A percentile compares a stretch with the other conserved stretches of the same genome.
These are phyloP conservation scores for Corydoras maculifer DNA, from an alignment of 2,113 vertebrate genomes.

Conservation along the genomic window DNA sequence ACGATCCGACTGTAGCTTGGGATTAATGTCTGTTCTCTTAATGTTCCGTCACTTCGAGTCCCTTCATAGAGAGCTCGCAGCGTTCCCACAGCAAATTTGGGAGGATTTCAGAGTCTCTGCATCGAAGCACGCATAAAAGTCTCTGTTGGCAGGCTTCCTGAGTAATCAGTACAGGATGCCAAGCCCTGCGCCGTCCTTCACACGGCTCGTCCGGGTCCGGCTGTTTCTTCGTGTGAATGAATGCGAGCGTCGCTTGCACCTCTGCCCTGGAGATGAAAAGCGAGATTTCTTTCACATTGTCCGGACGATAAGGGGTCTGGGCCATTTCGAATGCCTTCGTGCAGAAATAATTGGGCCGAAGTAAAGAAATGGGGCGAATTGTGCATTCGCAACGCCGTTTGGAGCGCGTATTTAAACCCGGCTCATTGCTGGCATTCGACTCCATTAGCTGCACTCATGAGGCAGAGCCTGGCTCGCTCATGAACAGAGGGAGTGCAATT, in stretches of 20 bases:
- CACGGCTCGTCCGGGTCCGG: too few relatives aligned
- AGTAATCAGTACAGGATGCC: background rate
- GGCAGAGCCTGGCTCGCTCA: slow-evolving; percentile 8
- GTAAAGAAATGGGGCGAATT: slow-evolving; percentile 1
- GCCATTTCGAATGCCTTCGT: background rate
- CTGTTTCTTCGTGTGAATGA: too few relatives aligned
- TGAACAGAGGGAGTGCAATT: slow-evolving; percentile 23
- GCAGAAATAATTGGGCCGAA: background rate
- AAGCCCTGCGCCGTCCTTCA: background rate
- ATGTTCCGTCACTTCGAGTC: slow-evolving; percentile 3
- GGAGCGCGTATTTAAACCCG: slow-evolving; percentile 12
- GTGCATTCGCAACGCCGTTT: slow-evolving; percentile 22
- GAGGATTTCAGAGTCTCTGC: slow-evolving; percentile 14
- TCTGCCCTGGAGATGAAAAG: too few relatives aligned
- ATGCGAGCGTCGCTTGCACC: too few relatives aligned
- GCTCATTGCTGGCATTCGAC: slow-evolving; percentile 31
- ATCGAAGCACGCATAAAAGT: slow-evolving; percentile 11
- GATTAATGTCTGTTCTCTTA: background rate
- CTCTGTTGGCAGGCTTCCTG: background rate
- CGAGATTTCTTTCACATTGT: slow-evolving; percentile 5
- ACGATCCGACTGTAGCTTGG: background rate
- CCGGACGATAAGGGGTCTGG: background rate
- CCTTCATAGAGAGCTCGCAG: slow-evolving; percentile 15
- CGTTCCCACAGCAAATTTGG: slow-evolving; percentile 28
- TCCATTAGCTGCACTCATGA: slow-evolving; percentile 6